Evolutionary conservation across 2,888 invertebrate genomes (phyloP), one percentile per base, ranked within the genome.

Genomic region (Silvanus unidentatus): DNA sequence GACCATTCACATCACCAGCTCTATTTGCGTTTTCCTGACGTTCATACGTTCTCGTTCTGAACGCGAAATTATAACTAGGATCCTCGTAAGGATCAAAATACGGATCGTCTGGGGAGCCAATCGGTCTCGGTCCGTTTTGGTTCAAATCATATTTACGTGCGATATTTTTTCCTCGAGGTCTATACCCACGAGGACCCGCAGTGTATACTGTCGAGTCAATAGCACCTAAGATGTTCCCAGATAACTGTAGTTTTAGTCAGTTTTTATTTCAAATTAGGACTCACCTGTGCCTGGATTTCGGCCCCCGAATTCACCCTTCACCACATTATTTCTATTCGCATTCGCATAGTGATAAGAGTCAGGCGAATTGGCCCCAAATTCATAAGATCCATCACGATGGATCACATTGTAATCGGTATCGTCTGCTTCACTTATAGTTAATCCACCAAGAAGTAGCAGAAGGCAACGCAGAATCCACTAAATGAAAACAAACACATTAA

Each of bases 51-150:
- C 80, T 71, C 0, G 86, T 84, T 55, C 80, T 79, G 55, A 82
- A 81, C 42, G 77, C 80, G 63, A 80, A 88, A 43, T 77, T 78
- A 64, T 87, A 88, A 52, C 84, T 84, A 1, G 86, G 86, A 69
- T 86, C 86, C 62, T 87, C 86, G 53, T 76, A 85, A 10, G 86
- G 86, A 68, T 87, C 87, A 56, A 80, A 81, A 58, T 81, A 80
- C 1, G 85, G 84, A 64, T 86, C 85, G 57, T 85, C 85, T 43
- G 78, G 78, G 4, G 65, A 67, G 2, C 84, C 85, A 39, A 80
- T 77, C 5, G 82, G 79, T n/a, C 80, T 71, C 1, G 81, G 81
- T 10, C 66, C 66, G 13, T 57, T 61, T 69, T 87, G 86, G 48
- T 82, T 81, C 22, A 86, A 69, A 58, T 85, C 83, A 71, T 84